Base-by-base conservation (phyloP, 1,140 invertebrate genomes). In the Bradynema listronoti region DNA sequence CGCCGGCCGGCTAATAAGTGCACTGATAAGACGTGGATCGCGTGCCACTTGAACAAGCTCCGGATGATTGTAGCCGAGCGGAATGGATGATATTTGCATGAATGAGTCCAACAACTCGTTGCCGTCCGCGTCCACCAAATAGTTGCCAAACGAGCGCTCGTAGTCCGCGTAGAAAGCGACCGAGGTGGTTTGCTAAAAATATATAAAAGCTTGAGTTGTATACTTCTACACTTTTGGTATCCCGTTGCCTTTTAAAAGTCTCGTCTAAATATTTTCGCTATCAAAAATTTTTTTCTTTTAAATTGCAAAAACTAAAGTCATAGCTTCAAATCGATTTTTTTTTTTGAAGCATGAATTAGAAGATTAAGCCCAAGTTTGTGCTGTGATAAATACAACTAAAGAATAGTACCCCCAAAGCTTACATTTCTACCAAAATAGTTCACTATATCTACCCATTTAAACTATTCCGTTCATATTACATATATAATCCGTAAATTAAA, bases 11-110 rank as follows among this genome's bases (percentile, higher is more conserved):
- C 72, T 78, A 5, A 77, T 62, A 14, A 67, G 43, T 16, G 74
- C 53, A 6, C 73, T 72, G 72, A 89, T 76, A 80, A 90, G 88
- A 36, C 84, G 81, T 11, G 86, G 84, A 77, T 89, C 83, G 41
- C 84, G 81, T 63, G 94, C 85, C 1, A 86, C 84, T 57, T 85
- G 83, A 6, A 93, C 78, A 59, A 96, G 80, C 22, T 86, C 86
- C 1, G 91, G 91, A 81, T 97, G 91, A 80, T 96, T 97, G 78
- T 97, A 97, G 16, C 91, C 94, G 25, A 98, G 78, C 2, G 94
- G 93, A 66, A 96, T 82, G 0, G 92, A 95, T 0, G 94, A 92
- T 71, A 98, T 98, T 84, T 4, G 33, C 36, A 59, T 25, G 14
- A 53, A 57, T 22, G 45, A 49, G 33, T 58, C 0, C 53, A 98